These are phyloP conservation scores for Acrocephalus arundinaceus DNA, from an alignment of 2,113 vertebrate genomes.

Conservation along the genomic window DNA sequence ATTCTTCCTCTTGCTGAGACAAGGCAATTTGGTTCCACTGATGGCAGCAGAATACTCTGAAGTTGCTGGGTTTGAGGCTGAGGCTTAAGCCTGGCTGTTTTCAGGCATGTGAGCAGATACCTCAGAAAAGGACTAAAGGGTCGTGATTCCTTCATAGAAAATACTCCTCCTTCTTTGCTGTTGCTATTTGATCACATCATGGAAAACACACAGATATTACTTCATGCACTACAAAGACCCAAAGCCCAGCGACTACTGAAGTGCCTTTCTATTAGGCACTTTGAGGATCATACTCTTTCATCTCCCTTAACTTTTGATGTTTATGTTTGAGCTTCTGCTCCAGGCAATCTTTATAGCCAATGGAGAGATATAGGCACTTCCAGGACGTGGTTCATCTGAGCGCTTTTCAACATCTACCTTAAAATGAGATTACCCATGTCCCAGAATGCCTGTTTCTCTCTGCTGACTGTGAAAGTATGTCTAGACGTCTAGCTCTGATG, in stretches of 20 bases:
- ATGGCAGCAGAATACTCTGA: not conserved
- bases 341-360: conserved; percentile 49
- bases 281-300: conserved; percentile 43
- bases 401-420: conserved; percentile 40
- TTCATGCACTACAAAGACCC: not conserved
- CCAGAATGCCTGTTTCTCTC: conserved; percentile 32
- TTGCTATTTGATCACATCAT: conserved; percentile 5
- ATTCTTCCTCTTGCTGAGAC: not conserved
- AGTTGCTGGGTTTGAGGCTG: not conserved
- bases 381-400: conserved; percentile 16
- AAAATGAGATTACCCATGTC: conserved; percentile 35
- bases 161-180: not conserved
- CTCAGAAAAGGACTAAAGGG: not conserved
- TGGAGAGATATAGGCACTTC: conserved; percentile 20
- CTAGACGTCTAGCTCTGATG: conserved; percentile 64
- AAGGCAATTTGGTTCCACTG: not conserved
- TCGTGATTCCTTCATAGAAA: not conserved
- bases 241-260: not conserved
- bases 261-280: conserved; percentile 4
- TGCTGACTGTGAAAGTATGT: conserved; percentile 26
- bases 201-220: not conserved
- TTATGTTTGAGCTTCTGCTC: conserved; percentile 25
- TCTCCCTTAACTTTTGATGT: conserved; percentile 54
- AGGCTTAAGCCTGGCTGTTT: not conserved
- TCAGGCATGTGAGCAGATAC: not conserved